phyloP scores from a whole-genome alignment of 1,140 invertebrate species.

The Zaprionus tsacasi region DNA sequence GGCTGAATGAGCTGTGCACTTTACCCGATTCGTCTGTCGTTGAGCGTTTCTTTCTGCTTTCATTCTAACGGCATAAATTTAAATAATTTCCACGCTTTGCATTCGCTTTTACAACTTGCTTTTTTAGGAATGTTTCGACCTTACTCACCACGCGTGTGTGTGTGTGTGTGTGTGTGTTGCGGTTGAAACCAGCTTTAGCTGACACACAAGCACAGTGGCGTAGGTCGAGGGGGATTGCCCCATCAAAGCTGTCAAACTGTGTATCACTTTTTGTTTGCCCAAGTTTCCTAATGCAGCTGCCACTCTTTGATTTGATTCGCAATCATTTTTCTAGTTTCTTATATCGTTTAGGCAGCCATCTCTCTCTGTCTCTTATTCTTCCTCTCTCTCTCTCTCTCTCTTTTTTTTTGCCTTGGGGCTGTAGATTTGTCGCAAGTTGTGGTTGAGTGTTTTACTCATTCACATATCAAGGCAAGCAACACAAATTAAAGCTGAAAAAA shows the following conservation, averaged over 20 bases:
- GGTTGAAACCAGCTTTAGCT: slow-evolving; percentile 33
- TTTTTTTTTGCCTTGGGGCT: not conserved
- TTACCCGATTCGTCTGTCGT: slow-evolving; percentile 24
- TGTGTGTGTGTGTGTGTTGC: slow-evolving; percentile 26
- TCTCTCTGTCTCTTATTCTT: not conserved
- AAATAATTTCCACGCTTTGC: slow-evolving; percentile 71
- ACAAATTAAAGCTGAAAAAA: slow-evolving; percentile 8
- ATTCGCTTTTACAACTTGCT: slow-evolving; percentile 50
- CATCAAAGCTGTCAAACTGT: slow-evolving; percentile 8
- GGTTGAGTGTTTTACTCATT: not conserved
- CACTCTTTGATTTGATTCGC: not conserved
- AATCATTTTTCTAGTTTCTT: slow-evolving; percentile 1
- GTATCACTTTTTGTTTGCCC: not conserved
- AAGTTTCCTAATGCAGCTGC: not conserved
- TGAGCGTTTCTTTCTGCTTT: slow-evolving; percentile 23
- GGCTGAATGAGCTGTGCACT: slow-evolving; percentile 14
- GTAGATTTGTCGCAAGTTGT: not conserved
- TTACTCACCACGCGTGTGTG: not conserved
- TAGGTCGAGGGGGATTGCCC: not conserved
- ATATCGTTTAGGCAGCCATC: not conserved
- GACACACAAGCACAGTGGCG: slow-evolving; percentile 24
- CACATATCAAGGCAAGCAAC: slow-evolving; percentile 25
- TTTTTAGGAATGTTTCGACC: slow-evolving; percentile 31
- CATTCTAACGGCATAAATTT: slow-evolving; percentile 64
- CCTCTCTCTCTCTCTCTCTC: not conserved